These are phyloP conservation scores for Panthera tigris DNA, from an alignment of 2,113 vertebrate genomes.

Conservation along the genomic window DNA sequence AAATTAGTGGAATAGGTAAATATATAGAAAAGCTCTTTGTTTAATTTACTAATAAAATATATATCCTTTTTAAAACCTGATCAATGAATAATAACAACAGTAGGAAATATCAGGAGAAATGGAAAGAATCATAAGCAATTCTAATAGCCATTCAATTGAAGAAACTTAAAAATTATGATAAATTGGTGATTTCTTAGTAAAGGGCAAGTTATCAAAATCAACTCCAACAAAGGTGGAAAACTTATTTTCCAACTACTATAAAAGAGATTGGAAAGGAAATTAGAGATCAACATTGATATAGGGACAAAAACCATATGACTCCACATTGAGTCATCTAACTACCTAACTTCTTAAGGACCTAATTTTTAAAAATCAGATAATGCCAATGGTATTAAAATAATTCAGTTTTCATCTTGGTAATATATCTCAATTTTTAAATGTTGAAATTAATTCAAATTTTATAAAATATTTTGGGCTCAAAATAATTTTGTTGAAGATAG, in stretches of 20 bases:
- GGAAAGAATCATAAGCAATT: neutral
- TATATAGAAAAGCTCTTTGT: neutral
- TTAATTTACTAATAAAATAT: neutral
- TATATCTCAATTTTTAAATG: neutral
- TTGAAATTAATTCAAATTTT: neutral
- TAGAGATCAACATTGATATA: neutral
- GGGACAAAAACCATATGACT: neutral
- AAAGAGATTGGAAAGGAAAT: neutral
- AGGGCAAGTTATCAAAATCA: neutral
- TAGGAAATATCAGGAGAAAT: neutral
- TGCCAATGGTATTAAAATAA: neutral
- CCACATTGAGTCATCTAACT: neutral
- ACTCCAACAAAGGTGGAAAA: neutral
- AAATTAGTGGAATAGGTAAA: neutral
- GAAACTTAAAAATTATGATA: constrained; percentile 28
- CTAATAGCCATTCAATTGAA: neutral
- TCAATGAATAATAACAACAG: neutral
- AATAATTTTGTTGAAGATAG: neutral
- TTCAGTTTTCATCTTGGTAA: neutral
- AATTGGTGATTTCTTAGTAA: neutral
- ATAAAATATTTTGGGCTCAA: neutral
- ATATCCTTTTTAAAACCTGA: neutral
- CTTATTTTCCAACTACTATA: neutral
- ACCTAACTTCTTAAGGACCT: neutral
- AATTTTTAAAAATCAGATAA: neutral